phyloP scores from a whole-genome alignment of 2,888 invertebrate genomes.

The Aquatica leii region DNA sequence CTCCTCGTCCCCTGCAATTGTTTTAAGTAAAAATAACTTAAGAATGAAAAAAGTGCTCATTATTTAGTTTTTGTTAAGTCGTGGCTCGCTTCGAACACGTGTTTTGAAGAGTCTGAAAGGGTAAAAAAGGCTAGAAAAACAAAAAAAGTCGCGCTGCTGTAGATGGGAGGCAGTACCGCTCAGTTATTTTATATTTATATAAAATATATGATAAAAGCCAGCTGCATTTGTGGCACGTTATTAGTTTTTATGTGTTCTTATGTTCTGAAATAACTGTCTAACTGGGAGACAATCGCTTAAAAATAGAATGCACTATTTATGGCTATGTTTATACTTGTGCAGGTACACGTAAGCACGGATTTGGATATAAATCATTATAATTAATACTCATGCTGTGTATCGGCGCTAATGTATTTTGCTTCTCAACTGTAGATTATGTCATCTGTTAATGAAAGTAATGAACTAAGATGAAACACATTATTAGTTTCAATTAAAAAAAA shows the following conservation, averaged over 20 bases:
- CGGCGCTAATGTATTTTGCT: no score
- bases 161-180: slow-evolving; percentile 28
- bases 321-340: no score
- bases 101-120: slow-evolving; percentile 31
- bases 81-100: slow-evolving; percentile 47
- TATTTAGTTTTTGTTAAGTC: slow-evolving; percentile 37
- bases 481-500: no score
- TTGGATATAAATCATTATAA: no score
- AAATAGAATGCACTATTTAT: slow-evolving; percentile 1
- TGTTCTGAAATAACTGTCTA: slow-evolving; percentile 22
- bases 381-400: no score
- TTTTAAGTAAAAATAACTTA: slow-evolving; percentile 35
- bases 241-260: slow-evolving; percentile 21
- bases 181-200: slow-evolving; percentile 39
- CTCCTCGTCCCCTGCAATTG: slow-evolving; percentile 32
- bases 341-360: no score
- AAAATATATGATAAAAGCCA: slow-evolving; percentile 39
- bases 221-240: slow-evolving; percentile 31
- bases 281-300: slow-evolving; percentile 17
- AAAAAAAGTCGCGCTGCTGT: slow-evolving; percentile 25
- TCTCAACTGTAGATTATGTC: no score
- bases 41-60: slow-evolving; percentile 34
- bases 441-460: no score
- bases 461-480: no score
- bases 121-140: slow-evolving; percentile 35